Evolutionary conservation across 2,797 vertebrate genomes (phyloP), one percentile per base, ranked within the genome.

Genomic region (Dendrocincla fuliginosa): DNA sequence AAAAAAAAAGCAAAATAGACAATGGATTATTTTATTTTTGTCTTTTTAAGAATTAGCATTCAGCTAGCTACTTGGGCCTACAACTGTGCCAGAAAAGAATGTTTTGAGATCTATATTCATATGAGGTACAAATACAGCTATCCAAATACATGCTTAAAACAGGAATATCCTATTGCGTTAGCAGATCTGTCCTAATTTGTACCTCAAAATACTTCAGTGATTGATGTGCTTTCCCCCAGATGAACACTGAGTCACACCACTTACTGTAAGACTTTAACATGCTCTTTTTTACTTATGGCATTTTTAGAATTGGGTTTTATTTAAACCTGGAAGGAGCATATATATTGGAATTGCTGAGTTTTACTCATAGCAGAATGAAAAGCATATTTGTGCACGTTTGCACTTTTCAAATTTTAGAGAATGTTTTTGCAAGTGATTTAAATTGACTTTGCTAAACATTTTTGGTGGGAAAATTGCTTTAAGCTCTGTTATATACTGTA

Each of bases 371-470:
- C 46, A 79, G 52, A 90, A 83, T 78, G 63, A 96, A 70, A 25
- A 87, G 60, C 70, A 44, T 73, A 92, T 97, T 96, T 35, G 63
- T 95, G 77, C 80, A 28, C 71, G 81, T 96, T 97, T 97, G 86
- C 95, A 96, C 85, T 96, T 97, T 95, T 96, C 56, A 86, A 55
- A 94, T 96, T 94, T 80, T 85, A 89, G 60, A 92, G 53, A 84
- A 89, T 95, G 78, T 83, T 94, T 96, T 93, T 95, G 76, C 74
- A 69, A 86, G 69, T 84, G 83, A 70, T 95, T 97, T 95, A 95
- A 96, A 97, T 95, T 97, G 69, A 93, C 90, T 97, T 96, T 92
- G 95, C 95, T 94, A 95, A 97, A 97, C 65, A 53, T 93, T 96
- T 96, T 96, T 97, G 88, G 69, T 91, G 76, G 75, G 80, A 95